Base-by-base conservation (phyloP, 2,797 vertebrate species). In the Coregonus sp. region DNA sequence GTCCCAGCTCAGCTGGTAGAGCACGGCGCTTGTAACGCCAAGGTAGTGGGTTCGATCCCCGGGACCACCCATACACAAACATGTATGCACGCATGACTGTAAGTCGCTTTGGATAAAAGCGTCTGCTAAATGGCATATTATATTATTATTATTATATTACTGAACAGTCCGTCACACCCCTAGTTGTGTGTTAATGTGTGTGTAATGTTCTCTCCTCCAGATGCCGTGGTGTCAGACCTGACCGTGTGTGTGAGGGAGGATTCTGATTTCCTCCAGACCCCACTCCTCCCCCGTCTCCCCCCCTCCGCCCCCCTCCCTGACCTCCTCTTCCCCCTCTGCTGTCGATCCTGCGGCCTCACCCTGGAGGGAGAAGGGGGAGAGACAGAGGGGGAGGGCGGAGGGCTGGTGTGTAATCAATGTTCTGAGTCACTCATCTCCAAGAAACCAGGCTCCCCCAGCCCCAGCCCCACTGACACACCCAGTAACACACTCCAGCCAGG, bases 321-420 rank as follows among this genome's bases (percentile, higher is more conserved):
- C 77, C 94, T 98, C 85, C 95, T 98, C 56, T 98, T 98, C 81
- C 97, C 97, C 4, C 96, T 97, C 86, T 95, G 95, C 0, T 98
- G 97, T 89, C 94, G 90, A 16, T 87, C 93, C 73, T 98, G 97
- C 0, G 96, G 97, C 80, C 94, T 95, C 78, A 96, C 96, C n/a
- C 93, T 98, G 89, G 96, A 97, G 82, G 94, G 83, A 54, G 59
- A 40, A 11, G 70, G 50, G 14, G 40, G 40, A 47, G 40, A 47
- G 40, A 12, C 2, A 0, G 85, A 47, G 4, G 85, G 81, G 18
- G 69, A 5, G 0, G 93, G 95, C n/a, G 91, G 92, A 56, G 90
- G 0, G 85, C 89, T 96, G 86, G 91, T 94, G 51, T 98, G 97
- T 1, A 91, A 93, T 65, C 95, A 95, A 40, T 97, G 97, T 92